Percentiles rank a stretch among this genome's conserved stretches.
phyloP scores from a whole-genome alignment of 1,140 invertebrate genomes.

The Akabosia matsudoensis region DNA sequence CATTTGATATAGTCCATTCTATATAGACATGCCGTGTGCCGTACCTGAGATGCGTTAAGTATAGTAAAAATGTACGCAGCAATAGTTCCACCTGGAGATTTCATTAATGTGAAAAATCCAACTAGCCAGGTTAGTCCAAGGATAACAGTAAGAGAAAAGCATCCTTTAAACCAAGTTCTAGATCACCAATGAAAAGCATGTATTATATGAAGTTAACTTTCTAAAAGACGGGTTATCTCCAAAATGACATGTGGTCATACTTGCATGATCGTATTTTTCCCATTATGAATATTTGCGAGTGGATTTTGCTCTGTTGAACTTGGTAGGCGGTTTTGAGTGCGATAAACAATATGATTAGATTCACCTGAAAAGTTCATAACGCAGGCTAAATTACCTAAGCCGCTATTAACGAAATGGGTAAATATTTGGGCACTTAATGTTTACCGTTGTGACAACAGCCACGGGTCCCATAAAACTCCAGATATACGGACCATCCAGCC shows the following conservation, averaged over 20 bases:
- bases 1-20: not conserved
- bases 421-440: conserved; percentile 4
- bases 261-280: conserved; percentile 28
- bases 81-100: conserved; percentile 8
- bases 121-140: conserved; percentile 42
- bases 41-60: conserved; percentile 44
- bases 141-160: conserved; percentile 41
- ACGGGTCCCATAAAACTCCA: conserved; percentile 45
- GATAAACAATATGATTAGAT: conserved; percentile 40
- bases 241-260: conserved; percentile 2
- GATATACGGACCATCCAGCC: conserved; percentile 42
- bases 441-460: conserved; percentile 27
- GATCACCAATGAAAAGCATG: not conserved
- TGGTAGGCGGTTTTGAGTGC: conserved; percentile 44
- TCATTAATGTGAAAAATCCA: conserved; percentile 36
- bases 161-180: conserved; percentile 42
- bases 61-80: conserved; percentile 41
- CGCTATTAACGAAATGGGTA: conserved; percentile 12
- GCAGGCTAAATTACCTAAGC: not conserved
- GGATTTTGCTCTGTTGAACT: conserved; percentile 19
- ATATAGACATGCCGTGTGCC: not conserved
- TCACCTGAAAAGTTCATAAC: conserved; percentile 29
- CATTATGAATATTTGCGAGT: not conserved
- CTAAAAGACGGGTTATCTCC: not conserved
- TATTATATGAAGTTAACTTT: not conserved